Percentiles rank a stretch among this genome's conserved stretches.
Evolutionary conservation across 2,113 vertebrate species (phyloP).

Genomic region (Corvus cornix): DNA sequence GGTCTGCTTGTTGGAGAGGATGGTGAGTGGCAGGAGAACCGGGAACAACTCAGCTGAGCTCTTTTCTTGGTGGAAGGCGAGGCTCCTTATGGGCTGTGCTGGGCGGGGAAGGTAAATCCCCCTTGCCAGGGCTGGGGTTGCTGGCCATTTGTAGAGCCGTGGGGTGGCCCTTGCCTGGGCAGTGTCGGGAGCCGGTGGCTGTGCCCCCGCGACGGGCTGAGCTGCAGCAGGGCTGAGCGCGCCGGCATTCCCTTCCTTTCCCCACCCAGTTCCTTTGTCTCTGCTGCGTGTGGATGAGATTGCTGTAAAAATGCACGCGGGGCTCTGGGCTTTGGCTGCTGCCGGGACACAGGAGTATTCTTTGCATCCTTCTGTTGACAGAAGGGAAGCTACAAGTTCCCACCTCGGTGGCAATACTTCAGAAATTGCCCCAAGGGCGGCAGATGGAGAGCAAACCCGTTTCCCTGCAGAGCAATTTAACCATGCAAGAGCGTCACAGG

Average conservation of each 20-base stretch:
- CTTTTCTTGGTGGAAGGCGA: not conserved
- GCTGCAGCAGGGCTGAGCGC: not conserved
- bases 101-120: not conserved
- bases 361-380: not conserved
- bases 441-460: not conserved
- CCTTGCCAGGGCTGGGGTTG: not conserved
- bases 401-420: not conserved
- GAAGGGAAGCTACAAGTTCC: not conserved
- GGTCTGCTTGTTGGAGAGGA: not conserved
- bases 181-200: not conserved
- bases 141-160: rapidly evolving
- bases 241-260: not conserved
- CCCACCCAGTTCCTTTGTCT: slow-evolving; percentile 47
- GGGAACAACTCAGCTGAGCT: rapidly evolving
- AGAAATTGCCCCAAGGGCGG: not conserved
- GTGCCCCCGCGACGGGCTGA: not conserved
- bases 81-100: rapidly evolving
- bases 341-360: not conserved
- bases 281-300: not conserved
- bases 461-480: not conserved
- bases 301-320: not conserved
- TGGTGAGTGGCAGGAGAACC: rapidly evolving
- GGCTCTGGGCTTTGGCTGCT: not conserved
- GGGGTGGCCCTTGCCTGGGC: not conserved
- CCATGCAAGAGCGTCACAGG: not conserved